A percentile compares a stretch with the other conserved stretches of the same genome.
phyloP scores from a whole-genome alignment of 2,797 vertebrate genomes.

The Moxostoma hubbsi region DNA sequence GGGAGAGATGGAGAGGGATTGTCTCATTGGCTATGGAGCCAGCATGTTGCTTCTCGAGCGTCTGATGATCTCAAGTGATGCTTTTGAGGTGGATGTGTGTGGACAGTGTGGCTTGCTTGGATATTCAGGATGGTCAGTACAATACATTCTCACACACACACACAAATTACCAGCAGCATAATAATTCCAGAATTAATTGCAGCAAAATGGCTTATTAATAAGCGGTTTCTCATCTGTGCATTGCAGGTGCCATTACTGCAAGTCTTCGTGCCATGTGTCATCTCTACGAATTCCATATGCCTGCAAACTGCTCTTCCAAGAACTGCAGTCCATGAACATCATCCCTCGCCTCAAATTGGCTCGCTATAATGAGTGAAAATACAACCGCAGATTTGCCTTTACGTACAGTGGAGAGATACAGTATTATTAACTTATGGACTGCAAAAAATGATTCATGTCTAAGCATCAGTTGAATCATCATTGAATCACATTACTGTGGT shows the following conservation, averaged over 20 bases:
- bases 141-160: background rate
- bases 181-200: background rate
- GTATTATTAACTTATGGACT: background rate
- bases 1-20: slow-evolving; percentile 98
- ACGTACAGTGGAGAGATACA: background rate
- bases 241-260: slow-evolving; percentile 97
- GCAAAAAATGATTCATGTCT: background rate
- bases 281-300: slow-evolving; percentile 96
- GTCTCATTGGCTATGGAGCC: slow-evolving; percentile 97
- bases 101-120: slow-evolving; percentile 95
- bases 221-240: background rate
- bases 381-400: background rate
- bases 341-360: slow-evolving; percentile 94
- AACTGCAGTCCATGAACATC: slow-evolving; percentile 99
- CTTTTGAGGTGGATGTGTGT: slow-evolving; percentile 98
- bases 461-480: background rate
- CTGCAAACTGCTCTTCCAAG: slow-evolving; percentile 98
- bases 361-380: slow-evolving; percentile 90
- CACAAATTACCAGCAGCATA: background rate
- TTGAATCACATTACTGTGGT: background rate
- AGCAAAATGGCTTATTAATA: background rate
- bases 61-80: slow-evolving; percentile 98
- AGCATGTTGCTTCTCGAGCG: slow-evolving; percentile 97
- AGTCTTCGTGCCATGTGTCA: slow-evolving; percentile 95
- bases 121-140: slow-evolving; percentile 94